Evolutionary conservation across 2,888 invertebrate genomes (phyloP), one percentile per base, ranked within the genome.

Genomic region (Branchipolynoe longqiensis): DNA sequence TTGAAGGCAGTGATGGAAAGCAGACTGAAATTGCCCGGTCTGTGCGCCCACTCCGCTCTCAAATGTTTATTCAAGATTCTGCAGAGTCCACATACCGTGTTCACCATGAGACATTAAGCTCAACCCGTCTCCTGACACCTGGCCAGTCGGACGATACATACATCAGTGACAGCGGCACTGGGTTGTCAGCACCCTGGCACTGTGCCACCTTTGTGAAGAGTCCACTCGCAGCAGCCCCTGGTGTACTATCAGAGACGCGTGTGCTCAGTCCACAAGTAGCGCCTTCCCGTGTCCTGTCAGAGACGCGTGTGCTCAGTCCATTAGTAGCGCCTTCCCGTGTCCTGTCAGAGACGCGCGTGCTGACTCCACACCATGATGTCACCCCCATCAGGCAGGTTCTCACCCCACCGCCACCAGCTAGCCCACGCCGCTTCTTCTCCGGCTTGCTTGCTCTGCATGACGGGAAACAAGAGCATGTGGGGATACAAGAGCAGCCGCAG

Each of bases 351-450:
- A 36, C 69, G 22, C 18, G 33, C 14, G 36, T 38, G 2, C 33
- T 69, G n/a, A 22, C 69, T 6, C 22, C 4, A 36, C 12, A 69
- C 69, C 36, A 69, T 12, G 38, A 22, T 14, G 12, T 33, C 4
- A 36, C 69, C 6, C 36, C 33, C 22, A 33, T 38, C 48, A 48
- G 48, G 14, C 62, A 31, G 2, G 69, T 69, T 12, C 69, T 33
- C 38, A 69, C 69, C 69, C 69, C 69, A 1, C 33, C 8, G 18
- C 48, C 69, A 6, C 69, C 69, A 12, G 69, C 69, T 38, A 69
- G 69, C 18, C 69, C 69, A 33, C 69, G 69, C 38, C 69, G 69
- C 69, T 69, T 69, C 69, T 69, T 69, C 69, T 69, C 69, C 3
- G 69, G 38, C 69, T 38, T 69, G 1, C 69, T 69, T 0, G 69